Evolutionary conservation across 2,113 vertebrate genomes (phyloP), one percentile per base, ranked within the genome.

Genomic region (Sorex fumeus): DNA sequence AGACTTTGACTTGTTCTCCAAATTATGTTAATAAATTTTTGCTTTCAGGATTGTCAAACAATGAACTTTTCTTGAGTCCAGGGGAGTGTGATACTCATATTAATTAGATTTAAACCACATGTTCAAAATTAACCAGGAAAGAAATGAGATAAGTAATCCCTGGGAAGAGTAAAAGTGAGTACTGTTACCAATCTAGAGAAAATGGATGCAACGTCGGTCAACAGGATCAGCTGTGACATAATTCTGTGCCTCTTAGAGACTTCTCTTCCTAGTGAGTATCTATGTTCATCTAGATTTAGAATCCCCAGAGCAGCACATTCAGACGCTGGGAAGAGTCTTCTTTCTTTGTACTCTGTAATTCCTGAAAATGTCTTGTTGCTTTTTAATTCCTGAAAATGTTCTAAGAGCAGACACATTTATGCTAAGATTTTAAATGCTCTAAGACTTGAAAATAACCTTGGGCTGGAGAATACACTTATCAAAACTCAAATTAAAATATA

Each of bases 401-500:
- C 86, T 18, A n/a, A 86, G 45, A 92, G 16, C 34, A 71, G 70
- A 18, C 70, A 66, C 19, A 15, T 64, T 74, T 75, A 81, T 82
- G 32, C 16, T 64, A 32, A 78, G 30, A 81, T 8, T 79, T 78
- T 53, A 85, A 47, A 74, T 76, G 45, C 13, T 7, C 57, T 21
- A 60, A 60, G 18, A 60, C 57, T 60, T 60, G 21, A 88, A 40
- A 89, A 84, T 71, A 50, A 87, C 15, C 30, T 9, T 57, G 30
- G 28, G 16, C 13, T 53, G 25, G 40, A 82, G 70, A 72, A 88
- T 19, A 72, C 10, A 45, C 2, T 62, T 69, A 32, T 79, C n/a
- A 85, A 76, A 89, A 85, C 18, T 71, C 40, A 78, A 64, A 88
- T 77, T 47, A 91, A 88, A 64, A 70, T 50, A n/a, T 86, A 88